phyloP scores from a whole-genome alignment of 2,888 invertebrate genomes.

The Falcaria lacertinaria region DNA sequence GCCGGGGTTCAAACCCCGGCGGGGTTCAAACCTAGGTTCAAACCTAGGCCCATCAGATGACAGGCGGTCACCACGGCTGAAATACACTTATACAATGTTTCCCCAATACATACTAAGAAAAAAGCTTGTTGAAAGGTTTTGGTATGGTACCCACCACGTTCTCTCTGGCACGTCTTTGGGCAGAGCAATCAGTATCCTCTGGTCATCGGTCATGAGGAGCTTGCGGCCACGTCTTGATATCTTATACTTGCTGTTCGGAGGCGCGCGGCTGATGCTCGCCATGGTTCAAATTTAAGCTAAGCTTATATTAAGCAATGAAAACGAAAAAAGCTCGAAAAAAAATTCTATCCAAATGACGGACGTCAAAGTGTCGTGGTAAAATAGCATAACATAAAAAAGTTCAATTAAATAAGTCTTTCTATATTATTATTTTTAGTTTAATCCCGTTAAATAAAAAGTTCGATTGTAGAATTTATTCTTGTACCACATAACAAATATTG shows the following conservation, averaged over 20 bases:
- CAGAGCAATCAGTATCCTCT: constrained; percentile 46
- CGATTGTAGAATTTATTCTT: too few species aligned
- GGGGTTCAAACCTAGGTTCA: too few species aligned
- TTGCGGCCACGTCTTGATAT: constrained; percentile 57
- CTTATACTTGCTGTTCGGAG: constrained; percentile 35
- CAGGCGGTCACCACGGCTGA: too few species aligned
- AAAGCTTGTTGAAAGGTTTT: background rate
- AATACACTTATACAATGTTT: too few species aligned
- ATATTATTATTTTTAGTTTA: too few species aligned
- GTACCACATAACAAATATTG: too few species aligned
- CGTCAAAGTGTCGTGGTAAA: background rate
- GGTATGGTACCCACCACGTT: constrained; percentile 43
- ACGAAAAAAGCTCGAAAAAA: background rate
- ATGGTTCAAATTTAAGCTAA: constrained; percentile 1
- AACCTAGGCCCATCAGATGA: too few species aligned
- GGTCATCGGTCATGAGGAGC: constrained; percentile 51
- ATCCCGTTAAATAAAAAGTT: too few species aligned
- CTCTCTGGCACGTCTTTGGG: constrained; percentile 66
- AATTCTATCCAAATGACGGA: background rate
- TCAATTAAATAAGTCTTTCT: too few species aligned
- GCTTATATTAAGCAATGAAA: background rate
- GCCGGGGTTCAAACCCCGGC: too few species aligned
- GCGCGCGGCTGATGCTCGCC: background rate
- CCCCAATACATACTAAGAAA: too few species aligned
- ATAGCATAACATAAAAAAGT: too few species aligned